Percentiles rank a stretch among this genome's conserved stretches.
Conservation (phyloP, 2,888 invertebrate species). For the Stenichneumon culpator region DNA sequence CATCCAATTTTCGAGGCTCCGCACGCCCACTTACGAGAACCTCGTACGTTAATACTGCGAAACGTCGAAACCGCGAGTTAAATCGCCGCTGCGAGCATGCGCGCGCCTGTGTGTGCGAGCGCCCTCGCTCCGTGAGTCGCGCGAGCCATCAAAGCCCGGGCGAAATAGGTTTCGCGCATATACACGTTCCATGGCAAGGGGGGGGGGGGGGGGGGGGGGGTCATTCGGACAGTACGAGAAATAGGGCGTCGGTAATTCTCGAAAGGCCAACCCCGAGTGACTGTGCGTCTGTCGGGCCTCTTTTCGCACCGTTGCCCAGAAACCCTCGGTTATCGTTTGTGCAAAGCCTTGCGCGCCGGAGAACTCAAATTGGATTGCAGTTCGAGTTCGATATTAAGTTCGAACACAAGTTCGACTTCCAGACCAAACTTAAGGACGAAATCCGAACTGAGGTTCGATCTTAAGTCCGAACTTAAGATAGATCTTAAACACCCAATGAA, state of each 20-base stretch:
- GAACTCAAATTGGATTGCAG: no score
- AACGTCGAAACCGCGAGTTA: slow-evolving; percentile 82
- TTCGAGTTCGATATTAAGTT: no score
- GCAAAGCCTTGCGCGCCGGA: neutral
- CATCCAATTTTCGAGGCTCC: slow-evolving; percentile 85
- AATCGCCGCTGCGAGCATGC: slow-evolving; percentile 60
- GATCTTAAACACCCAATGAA: no score
- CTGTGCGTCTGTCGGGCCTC: neutral
- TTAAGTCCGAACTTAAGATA: no score
- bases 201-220: neutral
- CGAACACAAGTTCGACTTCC: no score
- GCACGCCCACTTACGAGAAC: slow-evolving; percentile 84
- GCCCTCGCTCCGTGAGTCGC: neutral
- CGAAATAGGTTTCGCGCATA: slow-evolving; percentile 32
- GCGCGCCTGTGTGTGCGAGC: neutral
- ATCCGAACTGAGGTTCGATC: no score
- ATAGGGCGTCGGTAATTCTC: slow-evolving; percentile 11
- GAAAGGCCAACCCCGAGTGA: neutral
- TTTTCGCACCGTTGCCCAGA: neutral
- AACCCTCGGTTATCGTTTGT: neutral
- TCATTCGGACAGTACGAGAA: neutral
- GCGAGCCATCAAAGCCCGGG: slow-evolving; percentile 15
- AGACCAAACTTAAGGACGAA: no score
- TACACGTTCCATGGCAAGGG: neutral
- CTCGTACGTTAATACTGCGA: slow-evolving; percentile 83